Conservation (phyloP, 2,888 invertebrate species). For the Pollenia labialis region DNA sequence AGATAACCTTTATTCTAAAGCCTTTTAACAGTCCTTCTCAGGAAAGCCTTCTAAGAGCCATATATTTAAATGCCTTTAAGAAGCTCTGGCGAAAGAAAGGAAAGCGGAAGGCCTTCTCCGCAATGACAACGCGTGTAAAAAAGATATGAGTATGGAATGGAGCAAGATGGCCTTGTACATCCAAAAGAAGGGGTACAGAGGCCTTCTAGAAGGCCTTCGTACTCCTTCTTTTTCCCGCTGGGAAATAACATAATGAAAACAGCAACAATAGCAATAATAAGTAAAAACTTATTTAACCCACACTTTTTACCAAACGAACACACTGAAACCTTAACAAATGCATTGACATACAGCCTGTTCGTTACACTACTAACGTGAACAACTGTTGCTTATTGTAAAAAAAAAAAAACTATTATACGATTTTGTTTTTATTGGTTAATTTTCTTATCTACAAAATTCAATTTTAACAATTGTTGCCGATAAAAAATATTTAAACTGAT, state of each 20-base stretch:
- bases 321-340: neutral
- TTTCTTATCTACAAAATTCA: conserved; percentile 26
- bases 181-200: too few relatives aligned
- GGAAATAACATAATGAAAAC: conserved; percentile 38
- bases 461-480: conserved; percentile 51
- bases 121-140: too few relatives aligned
- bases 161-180: too few relatives aligned
- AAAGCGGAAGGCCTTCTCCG: too few relatives aligned
- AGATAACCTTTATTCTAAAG: too few relatives aligned
- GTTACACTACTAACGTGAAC: neutral
- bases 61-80: too few relatives aligned
- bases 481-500: conserved; percentile 32
- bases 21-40: too few relatives aligned
- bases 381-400: neutral
- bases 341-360: neutral
- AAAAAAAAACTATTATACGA: conserved; percentile 1
- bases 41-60: too few relatives aligned
- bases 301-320: neutral
- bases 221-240: too few relatives aligned
- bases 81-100: too few relatives aligned
- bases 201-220: too few relatives aligned
- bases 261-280: conserved; percentile 1
- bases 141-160: too few relatives aligned
- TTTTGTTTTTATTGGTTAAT: neutral
- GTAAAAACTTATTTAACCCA: conserved; percentile 17